Percentiles rank a stretch among this genome's conserved stretches.
Conservation (phyloP, 35 echinoderm and acorn worm genomes). For the Chiridota heheva region DNA sequence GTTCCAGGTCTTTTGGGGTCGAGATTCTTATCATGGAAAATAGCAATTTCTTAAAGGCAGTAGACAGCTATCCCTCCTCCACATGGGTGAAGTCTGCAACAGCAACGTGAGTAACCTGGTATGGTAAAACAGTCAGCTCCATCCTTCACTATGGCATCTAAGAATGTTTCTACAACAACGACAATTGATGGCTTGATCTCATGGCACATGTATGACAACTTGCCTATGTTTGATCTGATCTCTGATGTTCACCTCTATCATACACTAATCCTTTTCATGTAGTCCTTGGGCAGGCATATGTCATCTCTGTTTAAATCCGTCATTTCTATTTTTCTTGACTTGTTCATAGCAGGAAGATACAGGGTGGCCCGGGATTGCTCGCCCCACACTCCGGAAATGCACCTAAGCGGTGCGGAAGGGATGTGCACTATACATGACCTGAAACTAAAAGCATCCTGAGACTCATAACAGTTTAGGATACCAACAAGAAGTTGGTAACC, state of each 20-base stretch:
- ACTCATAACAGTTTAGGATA: too few species aligned
- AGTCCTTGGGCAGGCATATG: constrained; percentile 47
- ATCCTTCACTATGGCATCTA: constrained; percentile 50
- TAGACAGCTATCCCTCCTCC: constrained; percentile 64
- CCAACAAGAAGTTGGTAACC: too few species aligned
- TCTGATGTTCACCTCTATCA: constrained; percentile 66
- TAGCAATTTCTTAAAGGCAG: constrained; percentile 53
- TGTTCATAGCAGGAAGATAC: too few species aligned
- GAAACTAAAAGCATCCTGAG: too few species aligned
- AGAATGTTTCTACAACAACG: constrained; percentile 61
- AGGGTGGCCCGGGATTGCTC: too few species aligned
- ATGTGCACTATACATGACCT: too few species aligned
- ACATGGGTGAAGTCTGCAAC: constrained; percentile 28
- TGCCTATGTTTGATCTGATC: constrained; percentile 48
- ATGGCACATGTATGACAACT: constrained; percentile 47
- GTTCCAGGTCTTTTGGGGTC: constrained; percentile 45
- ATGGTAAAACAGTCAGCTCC: constrained; percentile 66
- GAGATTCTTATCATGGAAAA: constrained; percentile 16
- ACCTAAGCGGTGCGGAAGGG: too few species aligned
- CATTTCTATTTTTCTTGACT: too few species aligned
- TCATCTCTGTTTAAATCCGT: constrained; percentile 43
- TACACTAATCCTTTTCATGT: constrained; percentile 43
- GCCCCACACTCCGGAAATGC: too few species aligned
- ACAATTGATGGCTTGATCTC: constrained; percentile 46
- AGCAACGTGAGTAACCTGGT: constrained; percentile 53